These are phyloP conservation scores for Syrista parreyssii DNA, from an alignment of 2,888 invertebrate genomes.

Conservation along the genomic window DNA sequence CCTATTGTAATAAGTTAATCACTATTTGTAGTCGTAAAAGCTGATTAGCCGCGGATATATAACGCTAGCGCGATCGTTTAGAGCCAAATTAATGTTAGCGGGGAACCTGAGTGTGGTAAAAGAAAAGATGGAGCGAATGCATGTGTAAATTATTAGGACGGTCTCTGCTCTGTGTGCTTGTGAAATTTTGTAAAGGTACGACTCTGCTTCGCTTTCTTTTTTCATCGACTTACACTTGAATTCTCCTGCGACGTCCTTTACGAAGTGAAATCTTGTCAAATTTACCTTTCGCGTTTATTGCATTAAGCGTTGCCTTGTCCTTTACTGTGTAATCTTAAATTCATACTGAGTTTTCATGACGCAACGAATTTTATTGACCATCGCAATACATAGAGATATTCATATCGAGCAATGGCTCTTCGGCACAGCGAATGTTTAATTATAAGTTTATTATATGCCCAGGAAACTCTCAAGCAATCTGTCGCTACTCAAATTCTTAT, in stretches of 20 bases:
- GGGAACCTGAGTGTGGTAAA: background rate
- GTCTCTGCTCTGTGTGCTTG: background rate
- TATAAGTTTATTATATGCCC: background rate
- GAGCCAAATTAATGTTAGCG: background rate
- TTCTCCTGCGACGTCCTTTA: no score
- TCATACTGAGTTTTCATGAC: background rate
- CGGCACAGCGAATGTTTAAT: background rate
- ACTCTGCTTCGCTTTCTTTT: background rate
- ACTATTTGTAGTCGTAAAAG: background rate
- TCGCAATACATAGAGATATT: background rate
- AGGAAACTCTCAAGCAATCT: background rate
- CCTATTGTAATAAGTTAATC: conserved; percentile 28
- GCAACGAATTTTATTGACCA: background rate
- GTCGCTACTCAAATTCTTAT: background rate
- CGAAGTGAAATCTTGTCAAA: background rate
- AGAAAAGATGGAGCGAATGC: background rate
- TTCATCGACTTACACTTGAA: no score
- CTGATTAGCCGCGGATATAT: background rate
- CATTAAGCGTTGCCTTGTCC: background rate
- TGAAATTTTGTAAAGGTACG: background rate
- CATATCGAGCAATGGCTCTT: background rate
- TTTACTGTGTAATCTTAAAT: background rate
- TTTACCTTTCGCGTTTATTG: background rate
- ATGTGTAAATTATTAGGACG: background rate
- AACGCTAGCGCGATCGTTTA: background rate